Percentiles rank a stretch among this genome's conserved stretches.
phyloP scores from a whole-genome alignment of 2,888 invertebrate species.

The Agrochola circellaris region DNA sequence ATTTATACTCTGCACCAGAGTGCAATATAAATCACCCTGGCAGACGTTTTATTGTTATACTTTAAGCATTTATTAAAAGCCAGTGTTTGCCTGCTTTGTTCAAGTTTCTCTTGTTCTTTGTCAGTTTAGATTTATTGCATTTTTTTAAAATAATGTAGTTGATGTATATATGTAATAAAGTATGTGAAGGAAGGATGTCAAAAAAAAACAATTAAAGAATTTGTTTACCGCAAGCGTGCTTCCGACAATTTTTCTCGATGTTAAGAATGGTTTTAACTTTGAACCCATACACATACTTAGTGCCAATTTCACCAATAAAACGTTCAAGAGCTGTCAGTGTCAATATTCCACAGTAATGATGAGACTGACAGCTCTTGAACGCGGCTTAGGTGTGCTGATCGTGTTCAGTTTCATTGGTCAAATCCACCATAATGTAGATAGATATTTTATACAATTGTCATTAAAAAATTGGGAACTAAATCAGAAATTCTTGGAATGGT shows the following conservation, averaged over 20 bases:
- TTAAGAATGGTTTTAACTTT: not conserved
- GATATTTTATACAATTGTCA: too few species aligned
- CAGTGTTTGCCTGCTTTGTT: constrained; percentile 28
- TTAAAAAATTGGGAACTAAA: not conserved
- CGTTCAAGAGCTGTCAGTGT: too few species aligned
- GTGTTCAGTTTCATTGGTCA: too few species aligned
- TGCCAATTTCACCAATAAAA: too few species aligned
- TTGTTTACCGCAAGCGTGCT: not conserved
- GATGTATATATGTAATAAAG: too few species aligned
- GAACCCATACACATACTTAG: not conserved
- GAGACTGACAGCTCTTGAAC: too few species aligned
- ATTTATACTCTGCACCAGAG: constrained; percentile 59
- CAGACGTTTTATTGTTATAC: constrained; percentile 36
- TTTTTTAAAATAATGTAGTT: constrained; percentile 30
- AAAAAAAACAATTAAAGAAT: not conserved
- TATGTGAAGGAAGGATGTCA: not conserved
- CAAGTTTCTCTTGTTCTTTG: constrained; percentile 29
- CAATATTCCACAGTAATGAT: too few species aligned
- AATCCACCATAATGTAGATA: not conserved
- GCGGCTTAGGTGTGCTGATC: too few species aligned
- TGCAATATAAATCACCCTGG: constrained; percentile 60
- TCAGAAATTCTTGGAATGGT: not conserved
- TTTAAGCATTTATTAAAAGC: constrained; percentile 47
- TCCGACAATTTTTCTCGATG: not conserved
- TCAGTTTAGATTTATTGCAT: constrained; percentile 21